These are phyloP conservation scores for Aelia acuminata DNA, from an alignment of 2,888 invertebrate species.

Conservation along the genomic window DNA sequence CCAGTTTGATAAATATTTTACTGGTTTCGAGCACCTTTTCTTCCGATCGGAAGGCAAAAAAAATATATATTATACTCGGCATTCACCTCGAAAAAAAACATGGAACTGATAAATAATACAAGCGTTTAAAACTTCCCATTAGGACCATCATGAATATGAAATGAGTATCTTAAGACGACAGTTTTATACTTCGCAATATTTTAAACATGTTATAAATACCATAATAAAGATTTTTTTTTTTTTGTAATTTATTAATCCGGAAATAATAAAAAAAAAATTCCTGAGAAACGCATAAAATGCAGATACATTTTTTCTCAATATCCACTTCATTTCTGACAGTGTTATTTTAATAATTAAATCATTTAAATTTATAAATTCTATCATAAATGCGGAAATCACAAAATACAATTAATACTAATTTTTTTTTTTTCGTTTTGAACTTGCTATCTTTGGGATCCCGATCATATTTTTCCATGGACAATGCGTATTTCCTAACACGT, in stretches of 20 bases:
- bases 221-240: neutral
- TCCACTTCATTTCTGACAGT: no score
- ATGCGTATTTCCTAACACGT: no score
- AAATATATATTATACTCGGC: no score
- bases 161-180: neutral
- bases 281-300: neutral
- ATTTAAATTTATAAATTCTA: no score
- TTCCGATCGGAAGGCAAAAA: neutral
- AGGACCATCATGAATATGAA: neutral
- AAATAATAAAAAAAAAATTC: neutral
- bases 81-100: neutral
- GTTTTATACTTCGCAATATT: neutral
- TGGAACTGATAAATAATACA: conserved; percentile 27
- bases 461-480: no score
- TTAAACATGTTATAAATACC: neutral
- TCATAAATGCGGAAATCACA: no score
- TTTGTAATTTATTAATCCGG: neutral
- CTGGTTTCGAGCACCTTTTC: conserved; percentile 9
- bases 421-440: no score
- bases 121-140: neutral
- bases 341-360: no score
- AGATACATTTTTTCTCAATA: no score
- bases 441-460: no score
- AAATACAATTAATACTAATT: no score
- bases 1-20: conserved; percentile 40